phyloP scores from a whole-genome alignment of 2,797 vertebrate genomes.

The Eulemur mongoz region DNA sequence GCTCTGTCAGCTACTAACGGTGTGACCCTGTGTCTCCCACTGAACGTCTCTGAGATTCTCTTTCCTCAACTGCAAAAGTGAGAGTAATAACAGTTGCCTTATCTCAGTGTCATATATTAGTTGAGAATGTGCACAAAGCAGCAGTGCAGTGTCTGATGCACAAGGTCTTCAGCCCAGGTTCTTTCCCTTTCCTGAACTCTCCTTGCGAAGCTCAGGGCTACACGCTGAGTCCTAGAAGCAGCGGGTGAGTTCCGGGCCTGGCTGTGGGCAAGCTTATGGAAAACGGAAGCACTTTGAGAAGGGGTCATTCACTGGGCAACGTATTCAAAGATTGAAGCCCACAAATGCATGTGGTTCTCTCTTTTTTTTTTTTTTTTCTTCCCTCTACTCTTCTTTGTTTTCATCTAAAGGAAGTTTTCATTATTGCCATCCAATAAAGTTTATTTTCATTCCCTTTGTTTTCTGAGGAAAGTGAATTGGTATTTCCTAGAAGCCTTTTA shows the following conservation, averaged over 20 bases:
- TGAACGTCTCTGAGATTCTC: neutral
- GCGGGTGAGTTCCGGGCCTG: neutral
- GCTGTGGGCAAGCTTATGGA: neutral
- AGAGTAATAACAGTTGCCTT: neutral
- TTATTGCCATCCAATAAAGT: neutral
- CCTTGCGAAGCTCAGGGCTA: neutral
- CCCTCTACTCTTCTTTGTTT: neutral
- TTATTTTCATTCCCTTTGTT: slow-evolving; percentile 15
- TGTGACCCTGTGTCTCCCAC: neutral
- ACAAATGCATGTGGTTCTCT: neutral
- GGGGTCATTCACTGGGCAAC: neutral
- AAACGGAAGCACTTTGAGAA: neutral
- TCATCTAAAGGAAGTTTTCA: neutral
- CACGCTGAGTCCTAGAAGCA: neutral
- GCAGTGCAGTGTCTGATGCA: neutral
- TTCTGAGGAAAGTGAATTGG: slow-evolving; percentile 23
- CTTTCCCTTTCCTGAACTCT: neutral
- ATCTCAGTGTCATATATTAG: neutral
- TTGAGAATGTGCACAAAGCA: neutral
- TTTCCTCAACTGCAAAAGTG: neutral
- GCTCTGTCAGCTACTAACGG: neutral
- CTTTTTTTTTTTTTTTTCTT: neutral
- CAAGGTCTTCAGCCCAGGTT: neutral
- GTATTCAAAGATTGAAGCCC: neutral
- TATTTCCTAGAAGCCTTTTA: neutral